Conservation (phyloP, 2,113 vertebrate species). For the Pterocles burchelli region DNA sequence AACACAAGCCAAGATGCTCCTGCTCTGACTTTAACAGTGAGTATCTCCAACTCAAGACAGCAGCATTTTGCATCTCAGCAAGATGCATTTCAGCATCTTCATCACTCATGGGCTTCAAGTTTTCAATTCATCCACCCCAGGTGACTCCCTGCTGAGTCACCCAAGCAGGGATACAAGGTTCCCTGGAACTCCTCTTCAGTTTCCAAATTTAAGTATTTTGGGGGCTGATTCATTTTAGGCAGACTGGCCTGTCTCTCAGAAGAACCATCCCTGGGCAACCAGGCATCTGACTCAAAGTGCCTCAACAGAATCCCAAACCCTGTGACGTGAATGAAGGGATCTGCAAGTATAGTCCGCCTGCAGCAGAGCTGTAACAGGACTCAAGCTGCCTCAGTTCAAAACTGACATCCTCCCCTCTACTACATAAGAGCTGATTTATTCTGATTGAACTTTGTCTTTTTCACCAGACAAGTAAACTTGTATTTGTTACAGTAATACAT, state of each 20-base stretch:
- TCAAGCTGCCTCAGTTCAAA: background rate
- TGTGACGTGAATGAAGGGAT: accelerated
- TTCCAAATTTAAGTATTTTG: background rate
- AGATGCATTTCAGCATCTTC: background rate
- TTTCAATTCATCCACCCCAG: background rate
- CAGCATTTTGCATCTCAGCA: background rate
- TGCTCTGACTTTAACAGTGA: background rate
- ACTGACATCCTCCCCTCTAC: background rate
- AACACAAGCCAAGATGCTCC: background rate
- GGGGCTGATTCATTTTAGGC: background rate
- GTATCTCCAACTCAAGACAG: background rate
- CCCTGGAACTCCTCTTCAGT: background rate
- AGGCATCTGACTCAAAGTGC: background rate
- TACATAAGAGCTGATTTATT: background rate
- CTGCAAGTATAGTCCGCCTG: background rate
- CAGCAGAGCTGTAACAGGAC: background rate
- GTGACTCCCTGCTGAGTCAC: background rate
- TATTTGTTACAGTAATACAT: background rate
- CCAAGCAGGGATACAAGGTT: background rate
- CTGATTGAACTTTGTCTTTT: background rate
- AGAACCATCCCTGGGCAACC: background rate
- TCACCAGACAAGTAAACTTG: background rate
- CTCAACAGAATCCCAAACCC: background rate
- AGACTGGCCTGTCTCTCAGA: background rate
- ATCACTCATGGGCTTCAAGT: background rate